Percentiles rank a stretch among this genome's conserved stretches.
phyloP scores from a whole-genome alignment of 2,888 invertebrate genomes.

The Alitta virens region DNA sequence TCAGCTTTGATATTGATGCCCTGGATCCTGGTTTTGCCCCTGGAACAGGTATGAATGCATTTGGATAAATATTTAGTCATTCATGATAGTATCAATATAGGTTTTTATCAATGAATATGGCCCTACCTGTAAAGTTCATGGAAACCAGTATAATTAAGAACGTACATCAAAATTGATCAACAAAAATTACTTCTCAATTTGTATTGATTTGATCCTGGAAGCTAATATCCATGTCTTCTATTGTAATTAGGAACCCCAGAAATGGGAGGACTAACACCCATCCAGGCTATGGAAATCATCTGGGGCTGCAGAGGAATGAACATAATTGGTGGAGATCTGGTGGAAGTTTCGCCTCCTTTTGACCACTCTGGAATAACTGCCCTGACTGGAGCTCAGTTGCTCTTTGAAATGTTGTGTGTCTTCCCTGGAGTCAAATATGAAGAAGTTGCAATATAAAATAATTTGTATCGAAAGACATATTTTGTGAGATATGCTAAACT shows the following conservation, averaged over 20 bases:
- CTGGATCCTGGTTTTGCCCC: conserved; percentile 55
- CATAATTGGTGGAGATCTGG: conserved; percentile 51
- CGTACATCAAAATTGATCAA: too few species aligned
- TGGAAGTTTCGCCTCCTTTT: conserved; percentile 56
- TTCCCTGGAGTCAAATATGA: conserved; percentile 47
- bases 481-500: too few species aligned
- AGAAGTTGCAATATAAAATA: conserved; percentile 10
- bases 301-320: conserved; percentile 53
- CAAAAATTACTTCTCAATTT: too few species aligned
- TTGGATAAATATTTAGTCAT: too few species aligned
- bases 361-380: conserved; percentile 54
- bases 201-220: too few species aligned
- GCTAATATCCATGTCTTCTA: too few species aligned
- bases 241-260: conserved; percentile 51
- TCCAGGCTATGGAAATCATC: conserved; percentile 55
- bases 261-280: conserved; percentile 53
- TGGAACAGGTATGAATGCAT: conserved; percentile 54
- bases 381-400: conserved; percentile 52
- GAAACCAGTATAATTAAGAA: too few species aligned
- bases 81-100: too few species aligned
- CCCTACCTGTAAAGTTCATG: too few species aligned
- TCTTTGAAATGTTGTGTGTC: conserved; percentile 56
- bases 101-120: too few species aligned
- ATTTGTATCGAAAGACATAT: too few species aligned
- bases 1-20: conserved; percentile 57